phyloP scores from a whole-genome alignment of 2,113 vertebrate genomes.

The Pteropus alecto region DNA sequence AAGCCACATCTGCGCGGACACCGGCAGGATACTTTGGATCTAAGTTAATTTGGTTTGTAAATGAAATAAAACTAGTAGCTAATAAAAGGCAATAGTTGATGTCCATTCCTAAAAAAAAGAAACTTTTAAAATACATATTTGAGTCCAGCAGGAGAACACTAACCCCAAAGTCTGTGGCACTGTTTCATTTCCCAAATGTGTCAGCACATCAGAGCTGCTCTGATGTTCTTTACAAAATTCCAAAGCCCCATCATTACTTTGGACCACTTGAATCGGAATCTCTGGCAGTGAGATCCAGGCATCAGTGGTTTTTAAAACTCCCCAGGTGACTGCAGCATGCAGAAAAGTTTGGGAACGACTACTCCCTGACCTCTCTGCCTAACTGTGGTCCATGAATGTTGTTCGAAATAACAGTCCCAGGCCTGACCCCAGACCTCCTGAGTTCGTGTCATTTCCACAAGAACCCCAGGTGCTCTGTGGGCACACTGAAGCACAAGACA shows the following conservation, averaged over 20 bases:
- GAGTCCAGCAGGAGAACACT: background rate
- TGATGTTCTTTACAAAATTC: background rate
- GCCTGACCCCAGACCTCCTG: background rate
- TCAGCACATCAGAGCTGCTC: background rate
- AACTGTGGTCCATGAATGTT: no score
- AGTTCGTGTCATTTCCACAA: background rate
- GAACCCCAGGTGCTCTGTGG: background rate
- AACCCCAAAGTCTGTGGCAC: background rate
- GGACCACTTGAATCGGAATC: background rate
- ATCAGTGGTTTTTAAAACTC: background rate
- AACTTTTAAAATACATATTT: background rate
- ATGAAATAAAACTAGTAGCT: background rate
- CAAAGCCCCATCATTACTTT: background rate
- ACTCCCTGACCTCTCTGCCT: background rate
- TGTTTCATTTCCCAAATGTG: background rate
- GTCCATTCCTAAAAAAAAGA: background rate
- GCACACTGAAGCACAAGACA: background rate
- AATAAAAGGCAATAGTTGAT: background rate
- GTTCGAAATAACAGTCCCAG: background rate
- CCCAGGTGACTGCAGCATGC: background rate
- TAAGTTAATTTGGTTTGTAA: background rate
- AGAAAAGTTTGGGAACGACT: background rate
- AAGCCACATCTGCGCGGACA: background rate
- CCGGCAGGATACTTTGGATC: background rate
- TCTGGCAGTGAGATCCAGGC: background rate